Conservation (phyloP, 2,797 vertebrate genomes). For the Tokudaia muenninki region DNA sequence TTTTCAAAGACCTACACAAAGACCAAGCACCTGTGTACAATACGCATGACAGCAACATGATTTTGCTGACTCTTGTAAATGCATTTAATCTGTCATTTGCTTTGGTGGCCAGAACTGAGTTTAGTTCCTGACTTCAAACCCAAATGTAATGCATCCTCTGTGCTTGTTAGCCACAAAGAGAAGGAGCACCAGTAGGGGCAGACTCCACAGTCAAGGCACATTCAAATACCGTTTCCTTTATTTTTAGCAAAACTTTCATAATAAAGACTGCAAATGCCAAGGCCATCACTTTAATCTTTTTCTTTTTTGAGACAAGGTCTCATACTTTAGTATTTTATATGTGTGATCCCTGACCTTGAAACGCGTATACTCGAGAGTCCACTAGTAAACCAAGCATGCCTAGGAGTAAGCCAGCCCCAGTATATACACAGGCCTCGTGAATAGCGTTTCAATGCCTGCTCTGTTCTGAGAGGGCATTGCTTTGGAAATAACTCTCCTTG, state of each 20-base stretch:
- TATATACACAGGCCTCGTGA: neutral
- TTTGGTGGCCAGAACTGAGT: neutral
- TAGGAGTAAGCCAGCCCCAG: neutral
- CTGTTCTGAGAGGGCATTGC: neutral
- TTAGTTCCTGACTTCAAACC: slow-evolving; percentile 4
- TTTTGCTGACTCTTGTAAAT: neutral
- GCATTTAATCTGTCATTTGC: neutral
- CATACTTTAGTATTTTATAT: neutral
- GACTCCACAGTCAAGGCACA: neutral
- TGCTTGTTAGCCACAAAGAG: neutral
- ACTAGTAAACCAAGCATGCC: neutral
- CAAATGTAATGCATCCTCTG: neutral
- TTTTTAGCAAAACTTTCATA: neutral
- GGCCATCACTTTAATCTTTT: neutral
- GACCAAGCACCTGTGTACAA: neutral
- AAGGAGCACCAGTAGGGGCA: neutral
- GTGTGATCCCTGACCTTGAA: neutral
- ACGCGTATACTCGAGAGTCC: no score
- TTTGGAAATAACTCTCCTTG: neutral
- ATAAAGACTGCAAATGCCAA: neutral
- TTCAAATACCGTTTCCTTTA: neutral
- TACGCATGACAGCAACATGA: neutral
- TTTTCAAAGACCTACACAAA: neutral
- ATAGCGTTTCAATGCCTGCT: neutral
- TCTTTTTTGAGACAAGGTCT: neutral